These are phyloP conservation scores for Prunella himalayana DNA, from an alignment of 2,113 vertebrate genomes.

Conservation along the genomic window DNA sequence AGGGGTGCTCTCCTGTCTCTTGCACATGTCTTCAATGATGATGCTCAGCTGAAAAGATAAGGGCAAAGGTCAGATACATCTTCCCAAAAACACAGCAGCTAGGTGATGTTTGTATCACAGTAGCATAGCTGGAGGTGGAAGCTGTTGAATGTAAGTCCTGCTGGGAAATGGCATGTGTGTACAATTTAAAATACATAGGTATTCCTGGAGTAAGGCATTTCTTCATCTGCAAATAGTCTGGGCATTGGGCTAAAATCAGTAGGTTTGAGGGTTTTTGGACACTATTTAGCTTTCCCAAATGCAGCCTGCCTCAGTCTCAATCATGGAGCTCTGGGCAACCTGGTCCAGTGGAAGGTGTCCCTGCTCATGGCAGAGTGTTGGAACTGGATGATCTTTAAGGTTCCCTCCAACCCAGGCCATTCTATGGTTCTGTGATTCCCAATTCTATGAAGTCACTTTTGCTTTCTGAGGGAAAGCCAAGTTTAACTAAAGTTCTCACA, in stretches of 20 bases:
- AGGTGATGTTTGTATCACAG: not conserved
- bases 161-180: not conserved
- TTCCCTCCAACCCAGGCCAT: not conserved
- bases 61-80: not conserved
- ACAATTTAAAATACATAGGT: not conserved
- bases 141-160: not conserved
- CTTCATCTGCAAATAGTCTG: not conserved
- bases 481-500: not conserved
- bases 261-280: not conserved
- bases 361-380: not conserved
- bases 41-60: constrained; percentile 57
- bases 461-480: not conserved
- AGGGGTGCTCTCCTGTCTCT: constrained; percentile 34
- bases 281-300: not conserved
- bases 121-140: not conserved
- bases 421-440: not conserved
- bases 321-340: not conserved
- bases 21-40: constrained; percentile 65
- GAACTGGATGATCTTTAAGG: not conserved
- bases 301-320: not conserved
- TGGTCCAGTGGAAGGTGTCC: not conserved
- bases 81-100: not conserved
- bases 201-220: not conserved
- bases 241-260: not conserved
- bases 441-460: not conserved